Conservation (phyloP, 2,797 vertebrate genomes). For the Hoplostethus atlanticus region DNA sequence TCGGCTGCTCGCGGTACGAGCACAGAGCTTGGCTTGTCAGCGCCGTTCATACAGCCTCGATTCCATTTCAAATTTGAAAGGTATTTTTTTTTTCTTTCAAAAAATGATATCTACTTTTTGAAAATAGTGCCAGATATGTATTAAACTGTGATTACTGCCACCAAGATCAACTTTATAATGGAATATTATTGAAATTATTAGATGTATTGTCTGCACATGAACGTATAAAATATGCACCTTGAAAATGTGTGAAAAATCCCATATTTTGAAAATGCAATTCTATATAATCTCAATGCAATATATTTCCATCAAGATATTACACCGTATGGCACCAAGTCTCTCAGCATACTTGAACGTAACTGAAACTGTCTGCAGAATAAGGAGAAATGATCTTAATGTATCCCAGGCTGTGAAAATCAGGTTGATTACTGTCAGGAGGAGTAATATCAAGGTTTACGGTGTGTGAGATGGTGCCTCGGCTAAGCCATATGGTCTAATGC, state of each 20-base stretch:
- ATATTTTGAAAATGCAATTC: constrained; percentile 24
- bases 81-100: too few species aligned
- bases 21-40: background rate
- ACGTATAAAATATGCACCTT: constrained; percentile 5
- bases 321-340: background rate
- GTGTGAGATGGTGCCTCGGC: background rate
- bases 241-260: constrained; percentile 28
- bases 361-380: constrained; percentile 15
- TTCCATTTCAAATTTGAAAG: too few species aligned
- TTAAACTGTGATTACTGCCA: too few species aligned
- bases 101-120: too few species aligned
- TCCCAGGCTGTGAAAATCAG: constrained; percentile 30
- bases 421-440: constrained; percentile 24
- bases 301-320: constrained; percentile 6
- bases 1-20: background rate
- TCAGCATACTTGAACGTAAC: constrained; percentile 21
- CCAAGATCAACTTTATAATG: background rate
- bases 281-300: constrained; percentile 11
- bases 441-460: constrained; percentile 23
- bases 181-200: background rate
- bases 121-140: too few species aligned
- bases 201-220: background rate
- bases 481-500: constrained; percentile 14
- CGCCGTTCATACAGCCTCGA: too few species aligned
- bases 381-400: constrained; percentile 28